phyloP scores from a whole-genome alignment of 1,140 invertebrate genomes.

The Diploscapter pachys region DNA sequence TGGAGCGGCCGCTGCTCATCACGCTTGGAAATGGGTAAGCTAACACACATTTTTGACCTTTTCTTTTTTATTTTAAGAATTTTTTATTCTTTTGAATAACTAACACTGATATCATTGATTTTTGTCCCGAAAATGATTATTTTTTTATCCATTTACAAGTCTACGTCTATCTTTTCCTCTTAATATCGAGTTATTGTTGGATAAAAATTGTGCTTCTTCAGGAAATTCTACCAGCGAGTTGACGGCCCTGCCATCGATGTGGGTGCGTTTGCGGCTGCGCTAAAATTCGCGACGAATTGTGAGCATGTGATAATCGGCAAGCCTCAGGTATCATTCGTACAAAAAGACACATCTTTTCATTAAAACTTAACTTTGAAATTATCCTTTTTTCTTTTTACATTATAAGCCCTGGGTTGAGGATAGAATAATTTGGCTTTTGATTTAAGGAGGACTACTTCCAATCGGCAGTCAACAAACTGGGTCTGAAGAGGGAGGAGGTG shows the following conservation, averaged over 20 bases:
- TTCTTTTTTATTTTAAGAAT: not conserved
- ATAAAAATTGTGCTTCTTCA: slow-evolving; percentile 41
- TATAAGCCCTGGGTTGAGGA: too few relatives aligned
- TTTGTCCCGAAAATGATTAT: too few relatives aligned
- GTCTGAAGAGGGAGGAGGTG: slow-evolving; percentile 11
- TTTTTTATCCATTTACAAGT: too few relatives aligned
- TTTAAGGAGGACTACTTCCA: not conserved
- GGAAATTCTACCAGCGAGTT: slow-evolving; percentile 65
- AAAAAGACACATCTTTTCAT: slow-evolving; percentile 60
- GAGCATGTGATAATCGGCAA: slow-evolving; percentile 66
- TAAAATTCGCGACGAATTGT: slow-evolving; percentile 65
- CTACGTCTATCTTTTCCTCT: too few relatives aligned
- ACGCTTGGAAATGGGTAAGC: slow-evolving; percentile 64
- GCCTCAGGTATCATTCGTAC: slow-evolving; percentile 52
- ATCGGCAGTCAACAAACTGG: not conserved
- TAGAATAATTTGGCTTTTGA: too few relatives aligned
- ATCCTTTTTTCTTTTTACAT: slow-evolving; percentile 46
- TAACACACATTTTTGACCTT: not conserved
- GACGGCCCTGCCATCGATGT: slow-evolving; percentile 64
- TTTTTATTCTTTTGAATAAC: not conserved
- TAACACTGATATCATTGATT: not conserved
- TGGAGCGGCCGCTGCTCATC: slow-evolving; percentile 62
- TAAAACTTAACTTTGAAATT: slow-evolving; percentile 63
- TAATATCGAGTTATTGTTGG: too few relatives aligned
- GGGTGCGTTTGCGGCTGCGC: slow-evolving; percentile 63